These are phyloP conservation scores for Scatophagus argus DNA, from an alignment of 2,113 vertebrate genomes.

Conservation along the genomic window DNA sequence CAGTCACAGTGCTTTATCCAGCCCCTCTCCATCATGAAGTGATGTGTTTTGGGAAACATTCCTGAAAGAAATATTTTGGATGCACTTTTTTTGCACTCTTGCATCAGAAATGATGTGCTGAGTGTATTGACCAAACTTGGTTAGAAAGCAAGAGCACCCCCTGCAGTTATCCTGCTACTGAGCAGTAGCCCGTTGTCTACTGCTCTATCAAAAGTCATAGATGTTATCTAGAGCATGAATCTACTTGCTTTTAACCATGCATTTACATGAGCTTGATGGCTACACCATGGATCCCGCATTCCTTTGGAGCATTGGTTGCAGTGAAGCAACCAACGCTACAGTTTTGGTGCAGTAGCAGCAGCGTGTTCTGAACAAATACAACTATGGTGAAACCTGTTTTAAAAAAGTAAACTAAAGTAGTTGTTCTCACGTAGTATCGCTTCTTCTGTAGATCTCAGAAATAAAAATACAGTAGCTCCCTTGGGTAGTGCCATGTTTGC, in stretches of 20 bases:
- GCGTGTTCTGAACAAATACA: neutral
- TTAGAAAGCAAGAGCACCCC: neutral
- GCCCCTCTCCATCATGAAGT: neutral
- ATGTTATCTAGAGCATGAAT: neutral
- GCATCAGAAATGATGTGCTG: neutral
- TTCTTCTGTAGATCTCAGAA: too few species aligned
- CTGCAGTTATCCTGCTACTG: neutral
- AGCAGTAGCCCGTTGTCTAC: neutral
- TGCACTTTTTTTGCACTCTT: neutral
- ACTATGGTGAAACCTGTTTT: neutral
- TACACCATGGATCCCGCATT: neutral
- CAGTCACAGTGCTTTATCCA: neutral
- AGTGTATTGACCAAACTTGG: constrained; percentile 1
- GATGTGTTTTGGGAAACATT: neutral
- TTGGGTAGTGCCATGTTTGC: too few species aligned
- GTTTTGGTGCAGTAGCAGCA: neutral
- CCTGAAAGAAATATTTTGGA: neutral
- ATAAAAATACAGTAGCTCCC: too few species aligned
- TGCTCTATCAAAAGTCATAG: neutral
- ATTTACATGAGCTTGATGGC: neutral
- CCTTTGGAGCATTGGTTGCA: neutral
- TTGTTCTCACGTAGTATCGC: too few species aligned
- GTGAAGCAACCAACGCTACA: too few species aligned
- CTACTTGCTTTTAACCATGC: neutral
- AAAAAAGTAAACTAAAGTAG: too few species aligned